Conservation (phyloP, 1,140 invertebrate species). For the Lucilia sericata region DNA sequence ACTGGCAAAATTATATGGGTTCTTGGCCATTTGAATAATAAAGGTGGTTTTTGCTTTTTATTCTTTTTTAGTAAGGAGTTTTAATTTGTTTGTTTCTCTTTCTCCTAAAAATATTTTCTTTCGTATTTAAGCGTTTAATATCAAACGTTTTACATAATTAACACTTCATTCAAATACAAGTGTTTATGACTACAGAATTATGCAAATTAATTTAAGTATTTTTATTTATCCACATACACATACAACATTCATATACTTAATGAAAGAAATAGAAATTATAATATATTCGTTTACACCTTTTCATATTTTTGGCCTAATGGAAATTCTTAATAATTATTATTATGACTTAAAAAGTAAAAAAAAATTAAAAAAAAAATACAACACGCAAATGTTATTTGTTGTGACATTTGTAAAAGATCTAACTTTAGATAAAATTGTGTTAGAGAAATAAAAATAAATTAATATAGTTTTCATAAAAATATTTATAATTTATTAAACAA, state of each 20-base stretch:
- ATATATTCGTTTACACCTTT: slow-evolving; percentile 11
- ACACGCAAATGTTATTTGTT: slow-evolving; percentile 23
- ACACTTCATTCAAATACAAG: slow-evolving; percentile 35
- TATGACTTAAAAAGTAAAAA: not conserved
- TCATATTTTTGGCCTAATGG: not conserved
- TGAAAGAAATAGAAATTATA: not conserved
- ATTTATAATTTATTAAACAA: not conserved
- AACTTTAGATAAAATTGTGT: not conserved
- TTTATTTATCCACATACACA: too few relatives aligned
- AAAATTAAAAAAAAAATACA: not conserved
- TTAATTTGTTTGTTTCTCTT: too few relatives aligned
- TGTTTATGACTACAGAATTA: slow-evolving; percentile 38
- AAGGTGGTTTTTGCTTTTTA: too few relatives aligned
- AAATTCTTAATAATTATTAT: slow-evolving; percentile 5
- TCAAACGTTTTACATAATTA: slow-evolving; percentile 34
- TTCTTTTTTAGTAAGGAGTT: too few relatives aligned
- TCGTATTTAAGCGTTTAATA: not conserved
- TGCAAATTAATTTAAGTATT: slow-evolving; percentile 31
- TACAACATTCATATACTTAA: not conserved
- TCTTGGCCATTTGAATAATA: too few relatives aligned
- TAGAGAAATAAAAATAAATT: slow-evolving; percentile 18
- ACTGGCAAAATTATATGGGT: not conserved
- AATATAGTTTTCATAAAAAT: not conserved
- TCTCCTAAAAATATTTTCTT: too few relatives aligned
- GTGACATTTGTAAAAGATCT: slow-evolving; percentile 39